phyloP scores from a whole-genome alignment of 2,113 vertebrate species.

The Syrrhaptes paradoxus region DNA sequence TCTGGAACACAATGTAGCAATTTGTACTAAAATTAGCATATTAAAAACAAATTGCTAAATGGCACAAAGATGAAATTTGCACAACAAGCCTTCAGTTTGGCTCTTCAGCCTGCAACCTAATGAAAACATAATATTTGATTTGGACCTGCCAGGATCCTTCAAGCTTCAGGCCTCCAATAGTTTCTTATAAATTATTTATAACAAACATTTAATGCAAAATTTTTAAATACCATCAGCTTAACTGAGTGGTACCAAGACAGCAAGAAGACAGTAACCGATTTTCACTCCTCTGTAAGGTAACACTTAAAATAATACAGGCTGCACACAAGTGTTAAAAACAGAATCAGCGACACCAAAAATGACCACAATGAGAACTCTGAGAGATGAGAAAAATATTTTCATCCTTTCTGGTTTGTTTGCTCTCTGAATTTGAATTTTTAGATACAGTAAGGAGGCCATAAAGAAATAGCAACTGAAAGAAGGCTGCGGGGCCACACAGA shows the following conservation, averaged over 20 bases:
- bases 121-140: not conserved
- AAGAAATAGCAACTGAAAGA: not conserved
- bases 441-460: not conserved
- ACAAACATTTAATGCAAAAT: not conserved
- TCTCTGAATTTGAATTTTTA: not conserved
- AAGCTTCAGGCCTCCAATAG: not conserved
- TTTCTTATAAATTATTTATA: not conserved
- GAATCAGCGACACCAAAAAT: not conserved
- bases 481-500: not conserved
- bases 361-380: not conserved
- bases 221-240: not conserved
- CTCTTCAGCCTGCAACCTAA: not conserved
- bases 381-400: not conserved
- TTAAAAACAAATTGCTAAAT: slow-evolving; percentile 8
- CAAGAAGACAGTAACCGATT: not conserved
- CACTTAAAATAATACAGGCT: not conserved
- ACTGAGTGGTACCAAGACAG: not conserved
- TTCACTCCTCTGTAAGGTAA: not conserved
- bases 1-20: slow-evolving; percentile 18
- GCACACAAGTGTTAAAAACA: not conserved
- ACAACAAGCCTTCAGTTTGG: not conserved
- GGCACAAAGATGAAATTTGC: not conserved
- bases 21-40: slow-evolving; percentile 25
- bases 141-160: not conserved
- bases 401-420: not conserved